Base-by-base conservation (phyloP, 1,140 invertebrate species). In the Metaphire vulgaris region DNA sequence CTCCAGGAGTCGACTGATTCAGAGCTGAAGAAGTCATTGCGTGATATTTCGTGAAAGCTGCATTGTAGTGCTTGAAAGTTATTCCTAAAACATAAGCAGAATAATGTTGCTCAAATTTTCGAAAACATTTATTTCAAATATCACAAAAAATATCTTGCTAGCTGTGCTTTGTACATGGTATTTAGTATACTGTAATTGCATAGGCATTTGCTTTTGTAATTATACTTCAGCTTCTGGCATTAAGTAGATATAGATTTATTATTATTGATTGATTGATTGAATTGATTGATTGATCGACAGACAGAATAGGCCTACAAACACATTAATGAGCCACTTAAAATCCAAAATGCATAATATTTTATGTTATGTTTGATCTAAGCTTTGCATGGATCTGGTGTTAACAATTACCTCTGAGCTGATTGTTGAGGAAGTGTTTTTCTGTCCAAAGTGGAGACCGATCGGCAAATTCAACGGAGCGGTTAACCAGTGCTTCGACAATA, bases 401-500 rank as follows among this genome's bases (percentile, higher is more conserved):
- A 56, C 41, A 56, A 12, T 21, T 12, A 69, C 67, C 67, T 28
- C 67, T 31, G n/a, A 28, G n/a, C n/a, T 69, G 67, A 6, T 69
- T 69, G n/a, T 26, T 26, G 30, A 28, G n/a, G 67, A 6, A 69
- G 67, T 28, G 67, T 26, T 31, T 26, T 26, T 28, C n/a, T 26
- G 30, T 69, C n/a, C n/a, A 69, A 2, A 28, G n/a, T 69, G 67
- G 30, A 28, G 67, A 31, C 12, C 67, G 67, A 26, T 31, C 30
- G 28, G 67, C 67, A 69, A 69, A 69, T 6, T 26, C 30, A 14
- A 12, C n/a, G 30, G 2, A 2, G 14, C 28, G n/a, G 67, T 31
- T 31, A 26, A 69, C 67, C 67, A 69, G 67, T 6, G 67, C 67
- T 2, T 69, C 30, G 6, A 28, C 67, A 69, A 69, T 69, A 2